Percentiles rank a stretch among this genome's conserved stretches.
phyloP scores from a whole-genome alignment of 2,113 vertebrate species.

The Eidolon helvum region DNA sequence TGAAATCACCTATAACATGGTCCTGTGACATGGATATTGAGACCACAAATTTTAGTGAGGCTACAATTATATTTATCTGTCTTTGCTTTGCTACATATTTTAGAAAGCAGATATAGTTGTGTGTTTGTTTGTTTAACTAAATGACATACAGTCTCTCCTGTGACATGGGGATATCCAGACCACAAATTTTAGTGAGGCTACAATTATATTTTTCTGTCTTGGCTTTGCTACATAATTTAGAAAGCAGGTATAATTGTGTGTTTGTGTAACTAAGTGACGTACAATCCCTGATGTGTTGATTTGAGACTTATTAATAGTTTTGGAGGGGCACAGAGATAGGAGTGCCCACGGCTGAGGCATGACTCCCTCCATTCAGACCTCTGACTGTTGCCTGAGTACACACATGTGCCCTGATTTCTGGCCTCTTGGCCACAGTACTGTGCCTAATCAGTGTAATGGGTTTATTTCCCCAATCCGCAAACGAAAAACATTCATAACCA shows the following conservation, averaged over 20 bases:
- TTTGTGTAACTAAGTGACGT: constrained; percentile 58
- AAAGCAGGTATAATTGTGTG: constrained; percentile 70
- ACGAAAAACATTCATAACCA: constrained; percentile 80
- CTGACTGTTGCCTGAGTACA: constrained; percentile 61
- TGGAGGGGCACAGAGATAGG: background rate
- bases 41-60: constrained; percentile 25
- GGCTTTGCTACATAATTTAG: constrained; percentile 72
- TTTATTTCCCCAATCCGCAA: constrained; percentile 66
- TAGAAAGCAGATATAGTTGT: constrained; percentile 71
- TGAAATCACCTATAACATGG: background rate
- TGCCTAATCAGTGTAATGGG: constrained; percentile 67
- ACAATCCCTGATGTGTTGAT: constrained; percentile 65
- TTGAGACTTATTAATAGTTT: constrained; percentile 77
- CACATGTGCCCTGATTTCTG: constrained; percentile 66
- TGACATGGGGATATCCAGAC: background rate
- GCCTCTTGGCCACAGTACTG: constrained; percentile 65
- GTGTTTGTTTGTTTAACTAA: constrained; percentile 62
- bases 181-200: constrained; percentile 33
- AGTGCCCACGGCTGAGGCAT: background rate
- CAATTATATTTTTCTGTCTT: constrained; percentile 61
- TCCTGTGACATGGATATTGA: background rate
- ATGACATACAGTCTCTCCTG: constrained; percentile 9
- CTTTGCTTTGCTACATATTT: constrained; percentile 73
- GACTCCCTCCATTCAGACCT: constrained; percentile 39
- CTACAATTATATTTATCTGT: constrained; percentile 51